A percentile compares a stretch with the other conserved stretches of the same genome.
Conservation (phyloP, 2,797 vertebrate genomes). For the Miichthys miiuy region DNA sequence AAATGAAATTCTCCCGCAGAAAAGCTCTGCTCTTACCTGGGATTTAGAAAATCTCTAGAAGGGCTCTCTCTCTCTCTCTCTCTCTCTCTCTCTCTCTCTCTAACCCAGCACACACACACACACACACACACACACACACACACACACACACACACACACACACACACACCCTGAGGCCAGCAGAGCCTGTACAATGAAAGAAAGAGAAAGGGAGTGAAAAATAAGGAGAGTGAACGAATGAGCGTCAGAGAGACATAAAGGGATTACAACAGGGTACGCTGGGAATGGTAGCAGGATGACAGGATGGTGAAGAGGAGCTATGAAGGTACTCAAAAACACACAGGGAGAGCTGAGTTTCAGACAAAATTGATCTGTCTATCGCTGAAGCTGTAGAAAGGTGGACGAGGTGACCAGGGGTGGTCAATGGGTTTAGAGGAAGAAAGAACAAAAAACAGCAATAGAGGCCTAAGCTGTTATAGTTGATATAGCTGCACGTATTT, state of each 20-base stretch:
- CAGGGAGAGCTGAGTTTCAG: constrained; percentile 60
- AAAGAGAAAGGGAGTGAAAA: constrained; percentile 57
- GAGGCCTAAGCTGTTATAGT: constrained; percentile 21
- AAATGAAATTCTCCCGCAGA: constrained; percentile 85
- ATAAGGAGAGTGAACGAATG: constrained; percentile 65
- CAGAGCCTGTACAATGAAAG: constrained; percentile 38
- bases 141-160: constrained; percentile 36
- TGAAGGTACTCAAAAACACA: constrained; percentile 67
- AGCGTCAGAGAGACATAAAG: constrained; percentile 60
- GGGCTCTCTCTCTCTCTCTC: constrained; percentile 40
- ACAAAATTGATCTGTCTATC: constrained; percentile 73
- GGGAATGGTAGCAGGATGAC: constrained; percentile 60
- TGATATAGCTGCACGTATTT: constrained; percentile 12
- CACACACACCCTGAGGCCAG: constrained; percentile 42
- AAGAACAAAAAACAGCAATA: constrained; percentile 5
- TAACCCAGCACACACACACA: constrained; percentile 1
- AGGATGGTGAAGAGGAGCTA: constrained; percentile 58
- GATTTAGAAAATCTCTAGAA: constrained; percentile 82
- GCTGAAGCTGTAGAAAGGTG: constrained; percentile 43
- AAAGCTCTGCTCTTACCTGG: constrained; percentile 83
- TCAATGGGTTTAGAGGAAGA: constrained; percentile 41
- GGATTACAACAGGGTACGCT: constrained; percentile 65
- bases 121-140: constrained; percentile 35
- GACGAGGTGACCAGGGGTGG: constrained; percentile 43
- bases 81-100: not conserved